phyloP scores from a whole-genome alignment of 1,140 invertebrate species.

The Caenorhabditis elegans region WBcel235 BX284606.5:13355001-13355500 shows the following conservation, averaged over 20 bases:
- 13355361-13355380: background rate
- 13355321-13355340: background rate
- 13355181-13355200: conserved; percentile 30
- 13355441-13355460: background rate
- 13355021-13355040: too few species aligned
- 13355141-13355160: conserved; percentile 29
- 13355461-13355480: too few species aligned
- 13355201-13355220: conserved; percentile 26
- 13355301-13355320: background rate
- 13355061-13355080: too few species aligned
- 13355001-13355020: too few species aligned
- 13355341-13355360: background rate
- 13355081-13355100: too few species aligned
- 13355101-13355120: too few species aligned
- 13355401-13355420: background rate
- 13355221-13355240: background rate
- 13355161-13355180: background rate
- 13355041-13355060: too few species aligned
- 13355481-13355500: too few species aligned
- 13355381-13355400: background rate
- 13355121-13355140: background rate
- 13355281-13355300: background rate
- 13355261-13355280: conserved; percentile 29
- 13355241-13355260: conserved; percentile 18
- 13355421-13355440: background rate